phyloP scores from a whole-genome alignment of 2,113 vertebrate species.

The Oreochromis tanganicae region DNA sequence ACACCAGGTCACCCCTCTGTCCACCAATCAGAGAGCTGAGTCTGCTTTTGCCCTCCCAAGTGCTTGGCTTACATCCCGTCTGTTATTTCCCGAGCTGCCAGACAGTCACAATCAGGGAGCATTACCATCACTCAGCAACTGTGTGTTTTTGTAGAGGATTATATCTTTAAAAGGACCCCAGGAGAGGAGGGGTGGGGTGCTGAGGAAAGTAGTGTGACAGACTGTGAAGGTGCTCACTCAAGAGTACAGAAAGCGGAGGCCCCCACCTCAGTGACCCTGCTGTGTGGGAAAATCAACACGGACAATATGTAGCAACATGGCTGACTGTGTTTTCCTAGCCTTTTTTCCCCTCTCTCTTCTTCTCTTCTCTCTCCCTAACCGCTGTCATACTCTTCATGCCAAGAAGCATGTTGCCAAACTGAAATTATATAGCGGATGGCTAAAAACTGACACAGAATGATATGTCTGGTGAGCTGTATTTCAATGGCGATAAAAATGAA shows the following conservation, averaged over 20 bases:
- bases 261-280: conserved; percentile 55
- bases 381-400: conserved; percentile 31
- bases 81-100: conserved; percentile 30
- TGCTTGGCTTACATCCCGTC: conserved; percentile 17
- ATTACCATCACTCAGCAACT: conserved; percentile 67
- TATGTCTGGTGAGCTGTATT: conserved; percentile 23
- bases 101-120: conserved; percentile 53
- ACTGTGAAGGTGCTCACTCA: conserved; percentile 64
- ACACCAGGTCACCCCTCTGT: conserved; percentile 18
- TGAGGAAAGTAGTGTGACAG: conserved; percentile 45
- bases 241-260: conserved; percentile 60
- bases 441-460: conserved; percentile 36
- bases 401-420: conserved; percentile 20
- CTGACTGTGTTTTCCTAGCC: background rate
- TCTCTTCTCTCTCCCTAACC: background rate
- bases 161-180: conserved; percentile 54
- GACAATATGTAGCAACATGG: conserved; percentile 35
- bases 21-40: conserved; percentile 38
- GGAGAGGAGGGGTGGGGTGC: background rate
- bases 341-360: background rate
- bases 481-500: background rate
- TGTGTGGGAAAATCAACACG: conserved; percentile 61
- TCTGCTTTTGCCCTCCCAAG: background rate
- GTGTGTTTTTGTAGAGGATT: conserved; percentile 67
- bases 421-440: conserved; percentile 37